These are phyloP conservation scores for Alosa sapidissima DNA, from an alignment of 2,797 vertebrate species.

Conservation along the genomic window DNA sequence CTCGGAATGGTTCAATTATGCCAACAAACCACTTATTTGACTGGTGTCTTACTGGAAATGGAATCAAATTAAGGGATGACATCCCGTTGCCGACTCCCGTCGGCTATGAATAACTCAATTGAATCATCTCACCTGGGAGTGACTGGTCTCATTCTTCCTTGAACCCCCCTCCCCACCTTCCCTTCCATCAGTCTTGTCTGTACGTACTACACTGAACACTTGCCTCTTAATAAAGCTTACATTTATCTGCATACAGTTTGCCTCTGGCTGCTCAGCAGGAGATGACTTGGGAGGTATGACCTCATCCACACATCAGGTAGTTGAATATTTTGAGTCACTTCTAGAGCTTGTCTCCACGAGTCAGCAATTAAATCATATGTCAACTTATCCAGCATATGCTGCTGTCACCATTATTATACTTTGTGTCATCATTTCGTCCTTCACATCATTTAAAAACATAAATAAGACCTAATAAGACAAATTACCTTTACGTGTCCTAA, in stretches of 20 bases:
- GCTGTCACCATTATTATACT: background rate
- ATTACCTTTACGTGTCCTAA: no score
- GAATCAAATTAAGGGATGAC: conserved; percentile 43
- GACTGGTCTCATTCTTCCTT: background rate
- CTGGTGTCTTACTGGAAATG: conserved; percentile 44
- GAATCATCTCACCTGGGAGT: background rate
- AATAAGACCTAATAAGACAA: background rate
- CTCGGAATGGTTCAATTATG: conserved; percentile 37
- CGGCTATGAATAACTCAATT: conserved; percentile 46
- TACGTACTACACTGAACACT: background rate
- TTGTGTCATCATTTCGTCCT: background rate
- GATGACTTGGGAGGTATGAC: background rate
- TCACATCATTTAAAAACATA: background rate
- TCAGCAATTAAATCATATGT: background rate
- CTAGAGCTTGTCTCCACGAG: background rate
- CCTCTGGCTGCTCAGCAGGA: background rate
- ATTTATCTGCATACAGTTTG: background rate
- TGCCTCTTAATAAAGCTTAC: background rate
- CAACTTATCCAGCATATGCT: background rate
- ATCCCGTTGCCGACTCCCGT: conserved; percentile 38
- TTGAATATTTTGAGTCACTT: background rate
- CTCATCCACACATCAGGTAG: background rate
- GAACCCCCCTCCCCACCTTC: background rate
- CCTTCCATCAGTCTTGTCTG: background rate
- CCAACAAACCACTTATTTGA: conserved; percentile 44